Percentiles rank a stretch among this genome's conserved stretches.
Conservation (phyloP, 1,140 invertebrate genomes). For the Maniola jurtina region DNA sequence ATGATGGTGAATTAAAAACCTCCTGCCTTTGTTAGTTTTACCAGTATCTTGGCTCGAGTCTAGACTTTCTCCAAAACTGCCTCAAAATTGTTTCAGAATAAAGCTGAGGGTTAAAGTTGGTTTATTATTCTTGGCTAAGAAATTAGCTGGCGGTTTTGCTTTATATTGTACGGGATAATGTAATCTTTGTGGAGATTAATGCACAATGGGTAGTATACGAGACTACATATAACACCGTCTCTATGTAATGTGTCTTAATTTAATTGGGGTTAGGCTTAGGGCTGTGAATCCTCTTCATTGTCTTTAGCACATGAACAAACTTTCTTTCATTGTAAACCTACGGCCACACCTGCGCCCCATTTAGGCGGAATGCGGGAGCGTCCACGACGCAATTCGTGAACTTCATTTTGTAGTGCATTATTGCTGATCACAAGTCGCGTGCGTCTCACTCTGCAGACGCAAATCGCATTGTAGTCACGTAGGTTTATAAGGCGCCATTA, state of each 20-base stretch:
- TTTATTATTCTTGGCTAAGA: constrained; percentile 14
- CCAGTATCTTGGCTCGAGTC: background rate
- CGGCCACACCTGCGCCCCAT: no score
- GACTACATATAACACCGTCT: background rate
- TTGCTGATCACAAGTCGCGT: no score
- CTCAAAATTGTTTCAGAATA: background rate
- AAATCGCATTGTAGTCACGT: no score
- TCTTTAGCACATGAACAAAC: no score
- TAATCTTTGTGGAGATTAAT: constrained; percentile 9
- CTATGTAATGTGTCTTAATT: background rate
- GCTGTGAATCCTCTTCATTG: background rate
- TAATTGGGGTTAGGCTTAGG: background rate
- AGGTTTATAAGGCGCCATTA: no score
- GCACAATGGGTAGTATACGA: background rate
- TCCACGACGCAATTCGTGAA: no score
- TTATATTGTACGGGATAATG: constrained; percentile 10
- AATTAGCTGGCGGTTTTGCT: constrained; percentile 13
- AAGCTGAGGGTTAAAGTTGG: constrained; percentile 4
- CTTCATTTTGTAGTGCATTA: no score
- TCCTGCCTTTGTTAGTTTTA: no score
- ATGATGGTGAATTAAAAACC: no score
- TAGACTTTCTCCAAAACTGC: background rate
- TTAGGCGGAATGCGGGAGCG: no score
- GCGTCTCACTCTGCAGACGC: no score
- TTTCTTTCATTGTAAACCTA: no score